phyloP scores from a whole-genome alignment of 2,113 vertebrate species.

The Ploceus nigricollis region DNA sequence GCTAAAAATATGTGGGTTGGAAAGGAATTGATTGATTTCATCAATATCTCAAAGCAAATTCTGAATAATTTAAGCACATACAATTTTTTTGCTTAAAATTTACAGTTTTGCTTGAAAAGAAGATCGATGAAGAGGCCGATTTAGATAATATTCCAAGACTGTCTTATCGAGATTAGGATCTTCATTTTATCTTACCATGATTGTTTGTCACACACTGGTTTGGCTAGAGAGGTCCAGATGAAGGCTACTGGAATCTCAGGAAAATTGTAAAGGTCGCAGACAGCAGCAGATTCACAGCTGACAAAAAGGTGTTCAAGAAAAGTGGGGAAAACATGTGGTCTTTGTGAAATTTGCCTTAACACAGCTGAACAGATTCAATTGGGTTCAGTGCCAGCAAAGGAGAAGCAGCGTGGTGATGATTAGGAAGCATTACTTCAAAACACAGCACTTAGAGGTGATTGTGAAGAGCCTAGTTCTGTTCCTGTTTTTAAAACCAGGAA shows the following conservation, averaged over 20 bases:
- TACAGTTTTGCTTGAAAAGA: background rate
- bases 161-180: background rate
- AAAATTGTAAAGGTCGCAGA: background rate
- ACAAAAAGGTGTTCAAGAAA: background rate
- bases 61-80: background rate
- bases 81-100: background rate
- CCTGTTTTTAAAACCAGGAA: background rate
- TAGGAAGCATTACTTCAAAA: background rate
- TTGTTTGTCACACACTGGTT: background rate
- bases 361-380: background rate
- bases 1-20: background rate
- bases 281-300: background rate
- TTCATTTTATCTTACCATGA: background rate
- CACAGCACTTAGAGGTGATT: background rate
- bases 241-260: background rate
- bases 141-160: background rate
- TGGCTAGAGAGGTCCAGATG: background rate
- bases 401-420: background rate
- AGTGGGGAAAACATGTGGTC: background rate
- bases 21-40: background rate
- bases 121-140: accelerated
- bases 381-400: background rate
- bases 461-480: background rate
- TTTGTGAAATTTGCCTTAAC: background rate
- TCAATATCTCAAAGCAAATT: background rate